These are phyloP conservation scores for Falco berigora DNA, from an alignment of 2,797 vertebrate species.

Conservation along the genomic window DNA sequence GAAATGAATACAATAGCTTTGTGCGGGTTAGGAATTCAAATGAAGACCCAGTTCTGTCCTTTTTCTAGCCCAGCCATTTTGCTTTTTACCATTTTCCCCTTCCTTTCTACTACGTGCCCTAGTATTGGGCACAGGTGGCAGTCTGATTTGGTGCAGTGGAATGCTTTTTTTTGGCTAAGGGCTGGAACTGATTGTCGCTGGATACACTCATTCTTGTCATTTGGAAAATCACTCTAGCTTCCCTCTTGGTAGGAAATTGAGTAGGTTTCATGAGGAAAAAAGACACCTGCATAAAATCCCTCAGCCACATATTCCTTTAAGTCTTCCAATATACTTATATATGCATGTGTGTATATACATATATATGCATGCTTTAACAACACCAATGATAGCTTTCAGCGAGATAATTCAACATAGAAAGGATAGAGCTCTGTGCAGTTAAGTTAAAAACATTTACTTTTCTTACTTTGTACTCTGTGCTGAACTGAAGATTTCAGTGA, in stretches of 20 bases:
- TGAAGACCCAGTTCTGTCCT: not conserved
- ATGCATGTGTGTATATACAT: too few relatives aligned
- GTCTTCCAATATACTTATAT: not conserved
- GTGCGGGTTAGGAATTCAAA: not conserved
- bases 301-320: not conserved
- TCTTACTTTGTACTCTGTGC: not conserved
- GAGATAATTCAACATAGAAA: not conserved
- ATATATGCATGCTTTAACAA: not conserved
- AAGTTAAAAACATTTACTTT: not conserved
- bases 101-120: not conserved
- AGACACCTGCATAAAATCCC: not conserved
- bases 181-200: not conserved
- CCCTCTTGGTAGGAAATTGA: not conserved
- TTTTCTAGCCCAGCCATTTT: not conserved
- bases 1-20: not conserved
- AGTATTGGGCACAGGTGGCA: not conserved
- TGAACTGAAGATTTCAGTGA: not conserved
- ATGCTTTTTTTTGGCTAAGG: not conserved
- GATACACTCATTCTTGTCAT: not conserved
- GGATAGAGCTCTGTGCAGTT: not conserved
- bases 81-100: not conserved
- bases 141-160: not conserved
- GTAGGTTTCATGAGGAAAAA: not conserved
- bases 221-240: not conserved
- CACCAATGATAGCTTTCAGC: not conserved